Percentiles rank a stretch among this genome's conserved stretches.
These are phyloP conservation scores for Aurelia aurita complex sp. Pacific DNA, from an alignment of 30 jellyfish, hydroid and myxozoan genomes.

Conservation along the genomic window DNA sequence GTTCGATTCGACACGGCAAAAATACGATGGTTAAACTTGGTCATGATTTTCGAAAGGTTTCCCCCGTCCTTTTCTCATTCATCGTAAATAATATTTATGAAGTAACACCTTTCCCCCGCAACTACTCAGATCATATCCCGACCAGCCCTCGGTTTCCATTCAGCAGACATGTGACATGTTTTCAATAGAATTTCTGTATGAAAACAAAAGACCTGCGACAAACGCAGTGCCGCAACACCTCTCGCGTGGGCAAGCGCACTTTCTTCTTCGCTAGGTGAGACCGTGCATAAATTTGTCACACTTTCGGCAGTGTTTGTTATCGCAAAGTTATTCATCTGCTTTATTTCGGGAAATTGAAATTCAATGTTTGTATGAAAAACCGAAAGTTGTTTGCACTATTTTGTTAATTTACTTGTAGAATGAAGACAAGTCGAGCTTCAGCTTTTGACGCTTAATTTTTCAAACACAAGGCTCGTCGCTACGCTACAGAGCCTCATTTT, in stretches of 20 bases:
- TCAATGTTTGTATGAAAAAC: background rate
- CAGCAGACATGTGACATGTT: constrained; percentile 54
- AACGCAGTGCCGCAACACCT: constrained; percentile 31
- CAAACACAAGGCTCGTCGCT: too few species aligned
- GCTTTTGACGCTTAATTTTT: too few species aligned
- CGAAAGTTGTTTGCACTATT: too few species aligned
- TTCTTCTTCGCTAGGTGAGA: constrained; percentile 37
- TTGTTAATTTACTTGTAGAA: background rate
- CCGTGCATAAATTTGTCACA: constrained; percentile 31
- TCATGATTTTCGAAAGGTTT: background rate
- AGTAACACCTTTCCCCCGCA: constrained; percentile 46
- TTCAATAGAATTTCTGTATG: constrained; percentile 6
- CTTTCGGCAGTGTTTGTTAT: constrained; percentile 39
- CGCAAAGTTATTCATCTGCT: background rate
- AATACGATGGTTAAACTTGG: background rate
- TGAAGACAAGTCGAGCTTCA: background rate
- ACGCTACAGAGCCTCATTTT: too few species aligned
- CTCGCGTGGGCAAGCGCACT: constrained; percentile 33
- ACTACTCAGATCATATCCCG: constrained; percentile 13
- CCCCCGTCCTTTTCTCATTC: constrained; percentile 2
- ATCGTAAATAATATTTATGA: constrained; percentile 12
- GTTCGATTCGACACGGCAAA: too few species aligned
- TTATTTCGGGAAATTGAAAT: background rate
- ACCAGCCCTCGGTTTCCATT: constrained; percentile 33
- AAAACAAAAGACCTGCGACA: constrained; percentile 7